Evolutionary conservation across 1,140 invertebrate genomes (phyloP).

Genomic region (Theocolax elegans): DNA sequence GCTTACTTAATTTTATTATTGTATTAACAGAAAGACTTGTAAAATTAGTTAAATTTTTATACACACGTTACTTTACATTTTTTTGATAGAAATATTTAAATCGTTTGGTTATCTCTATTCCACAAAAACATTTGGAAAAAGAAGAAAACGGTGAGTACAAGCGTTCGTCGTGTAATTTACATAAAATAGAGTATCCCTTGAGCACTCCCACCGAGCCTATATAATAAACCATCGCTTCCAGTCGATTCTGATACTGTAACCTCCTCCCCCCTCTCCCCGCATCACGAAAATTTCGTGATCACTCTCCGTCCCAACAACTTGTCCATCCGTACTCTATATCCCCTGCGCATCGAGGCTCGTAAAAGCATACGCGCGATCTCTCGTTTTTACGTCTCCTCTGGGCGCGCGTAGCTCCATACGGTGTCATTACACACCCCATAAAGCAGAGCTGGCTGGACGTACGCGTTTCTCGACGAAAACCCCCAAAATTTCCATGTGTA

Average conservation of each 20-base stretch:
- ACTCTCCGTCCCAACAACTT: slow-evolving; percentile 35
- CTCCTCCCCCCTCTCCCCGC: not conserved
- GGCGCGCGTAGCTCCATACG: slow-evolving; percentile 47
- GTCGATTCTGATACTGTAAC: not conserved
- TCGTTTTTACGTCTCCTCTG: slow-evolving; percentile 60
- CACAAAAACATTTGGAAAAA: too few species aligned
- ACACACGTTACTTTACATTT: too few species aligned
- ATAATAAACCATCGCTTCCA: slow-evolving; percentile 16
- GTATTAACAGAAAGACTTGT: too few species aligned
- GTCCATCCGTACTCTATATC: slow-evolving; percentile 1
- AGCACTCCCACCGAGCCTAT: not conserved
- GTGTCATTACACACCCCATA: slow-evolving; percentile 58
- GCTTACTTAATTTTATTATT: too few species aligned
- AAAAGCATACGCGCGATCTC: slow-evolving; percentile 51
- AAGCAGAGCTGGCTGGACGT: slow-evolving; percentile 43
- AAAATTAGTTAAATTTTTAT: too few species aligned
- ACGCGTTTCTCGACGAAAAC: not conserved
- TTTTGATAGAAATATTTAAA: too few species aligned
- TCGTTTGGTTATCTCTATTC: too few species aligned
- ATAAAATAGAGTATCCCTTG: slow-evolving; percentile 33
- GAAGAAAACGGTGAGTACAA: not conserved
- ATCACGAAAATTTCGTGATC: slow-evolving; percentile 44
- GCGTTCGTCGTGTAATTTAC: slow-evolving; percentile 26
- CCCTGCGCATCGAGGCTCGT: slow-evolving; percentile 23
- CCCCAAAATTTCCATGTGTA: slow-evolving; percentile 37